Evolutionary conservation across 2,113 vertebrate genomes (phyloP).

Genomic region (Thamnophis sirtalis): DNA sequence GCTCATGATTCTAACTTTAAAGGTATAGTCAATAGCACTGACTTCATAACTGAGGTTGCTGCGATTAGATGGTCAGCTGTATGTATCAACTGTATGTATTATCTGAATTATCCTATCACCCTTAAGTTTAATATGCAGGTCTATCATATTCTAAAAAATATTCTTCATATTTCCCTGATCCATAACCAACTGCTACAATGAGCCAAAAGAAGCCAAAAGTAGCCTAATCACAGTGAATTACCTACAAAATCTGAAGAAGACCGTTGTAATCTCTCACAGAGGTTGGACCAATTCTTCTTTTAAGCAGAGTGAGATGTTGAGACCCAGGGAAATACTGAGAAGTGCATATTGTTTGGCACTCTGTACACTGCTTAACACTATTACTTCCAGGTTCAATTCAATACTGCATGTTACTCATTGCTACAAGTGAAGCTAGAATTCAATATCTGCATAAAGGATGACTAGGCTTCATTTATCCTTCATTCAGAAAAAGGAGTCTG

Average conservation of each 20-base stretch:
- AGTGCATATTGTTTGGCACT: not conserved
- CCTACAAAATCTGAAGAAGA: not conserved
- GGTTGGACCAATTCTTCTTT: not conserved
- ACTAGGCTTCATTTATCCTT: not conserved
- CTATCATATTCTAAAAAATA: not conserved
- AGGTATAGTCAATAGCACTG: not conserved
- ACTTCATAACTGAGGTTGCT: not conserved
- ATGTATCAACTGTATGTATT: not conserved
- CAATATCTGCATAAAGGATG: not conserved
- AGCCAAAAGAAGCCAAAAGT: not conserved
- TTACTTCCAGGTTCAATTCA: not conserved
- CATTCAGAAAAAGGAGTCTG: not conserved
- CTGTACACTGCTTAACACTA: not conserved
- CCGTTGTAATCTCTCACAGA: not conserved
- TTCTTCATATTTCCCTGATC: not conserved
- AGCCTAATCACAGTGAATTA: not conserved
- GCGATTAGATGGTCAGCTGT: not conserved
- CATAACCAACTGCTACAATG: not conserved
- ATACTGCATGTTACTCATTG: not conserved
- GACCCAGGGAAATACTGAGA: not conserved
- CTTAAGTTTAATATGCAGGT: not conserved
- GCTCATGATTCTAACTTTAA: not conserved
- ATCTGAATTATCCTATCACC: not conserved
- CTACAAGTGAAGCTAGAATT: not conserved
- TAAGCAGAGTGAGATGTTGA: not conserved